Base-by-base conservation (phyloP, 1,140 invertebrate genomes). In the Whitmania pigra region DNA sequence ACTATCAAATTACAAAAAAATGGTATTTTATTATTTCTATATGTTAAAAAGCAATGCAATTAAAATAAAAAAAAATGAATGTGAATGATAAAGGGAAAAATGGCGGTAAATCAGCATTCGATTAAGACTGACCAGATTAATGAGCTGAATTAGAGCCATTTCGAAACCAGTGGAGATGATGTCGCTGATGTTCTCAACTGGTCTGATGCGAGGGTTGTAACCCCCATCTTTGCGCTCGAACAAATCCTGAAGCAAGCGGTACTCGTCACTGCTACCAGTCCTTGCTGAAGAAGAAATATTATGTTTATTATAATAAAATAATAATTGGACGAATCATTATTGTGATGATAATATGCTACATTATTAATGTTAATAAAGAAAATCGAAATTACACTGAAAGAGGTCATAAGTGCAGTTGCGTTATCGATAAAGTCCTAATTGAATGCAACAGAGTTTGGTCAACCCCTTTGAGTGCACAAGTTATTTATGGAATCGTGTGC, bases 91-190 rank as follows among this genome's bases (percentile, higher is more conserved):
- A n/a, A 25, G 2, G 57, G 18, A 63, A 4, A 13, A 25, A 15
- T 63, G 7, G 2, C 15, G 11, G 13, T 49, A 22, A 63, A 22
- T 13, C 57, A 22, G 18, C 11, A 63, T 3, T 25, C 57, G 18
- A 22, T 13, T 25, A 13, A 63, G 9, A 63, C 57, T 25, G 17
- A 70, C 69, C 43, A 70, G 22, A 22, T 70, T 70, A n/a, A 70
- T 70, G n/a, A 70, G 69, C n/a, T 70, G 69, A n/a, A 70, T 70
- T 43, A 70, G 69, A 25, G 69, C 69, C 53, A 70, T 49, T 53
- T 70, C 69, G 20, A 70, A 70, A 9, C 69, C 69, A n/a, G 53
- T 49, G 40, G 49, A 27, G 40, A 70, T 70, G 69, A 70, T 49
- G 22, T 54, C 53, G 13, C 22, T 53, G 29, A 70, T 36, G 69